Conservation (phyloP, 92 coral and sea anemone genomes). For the Epizoanthus ramosus region DNA sequence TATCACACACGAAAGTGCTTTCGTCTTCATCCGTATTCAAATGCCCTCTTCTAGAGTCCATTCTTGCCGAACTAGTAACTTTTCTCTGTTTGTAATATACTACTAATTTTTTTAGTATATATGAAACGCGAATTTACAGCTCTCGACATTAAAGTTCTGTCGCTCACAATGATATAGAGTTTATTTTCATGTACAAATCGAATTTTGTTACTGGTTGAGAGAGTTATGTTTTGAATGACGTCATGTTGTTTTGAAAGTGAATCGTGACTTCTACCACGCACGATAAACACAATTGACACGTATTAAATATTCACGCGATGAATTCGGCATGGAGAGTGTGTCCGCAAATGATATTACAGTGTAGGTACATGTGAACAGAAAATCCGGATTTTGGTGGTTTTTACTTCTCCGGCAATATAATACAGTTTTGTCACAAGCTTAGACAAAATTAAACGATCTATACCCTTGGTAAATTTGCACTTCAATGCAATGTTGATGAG, state of each 20-base stretch:
- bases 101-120: not conserved
- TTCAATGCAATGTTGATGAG: too few relatives aligned
- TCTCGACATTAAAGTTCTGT: not conserved
- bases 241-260: slow-evolving; percentile 7
- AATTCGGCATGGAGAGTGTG: too few relatives aligned
- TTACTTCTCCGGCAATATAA: too few relatives aligned
- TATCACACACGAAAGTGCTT: not conserved
- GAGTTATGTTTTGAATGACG: not conserved
- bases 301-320: too few relatives aligned
- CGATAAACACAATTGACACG: too few relatives aligned
- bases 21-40: not conserved
- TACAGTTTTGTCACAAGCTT: too few relatives aligned
- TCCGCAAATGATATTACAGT: not conserved
- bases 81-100: not conserved
- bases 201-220: not conserved
- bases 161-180: too few relatives aligned
- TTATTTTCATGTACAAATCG: not conserved
- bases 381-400: too few relatives aligned
- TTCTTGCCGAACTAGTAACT: not conserved
- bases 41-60: not conserved
- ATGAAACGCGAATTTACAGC: not conserved
- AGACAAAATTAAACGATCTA: too few relatives aligned
- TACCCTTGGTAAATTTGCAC: too few relatives aligned
- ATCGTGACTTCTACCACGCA: not conserved
- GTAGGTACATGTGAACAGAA: not conserved